Evolutionary conservation across 2,797 vertebrate genomes (phyloP).

Genomic region (Brachymystax lenok): DNA sequence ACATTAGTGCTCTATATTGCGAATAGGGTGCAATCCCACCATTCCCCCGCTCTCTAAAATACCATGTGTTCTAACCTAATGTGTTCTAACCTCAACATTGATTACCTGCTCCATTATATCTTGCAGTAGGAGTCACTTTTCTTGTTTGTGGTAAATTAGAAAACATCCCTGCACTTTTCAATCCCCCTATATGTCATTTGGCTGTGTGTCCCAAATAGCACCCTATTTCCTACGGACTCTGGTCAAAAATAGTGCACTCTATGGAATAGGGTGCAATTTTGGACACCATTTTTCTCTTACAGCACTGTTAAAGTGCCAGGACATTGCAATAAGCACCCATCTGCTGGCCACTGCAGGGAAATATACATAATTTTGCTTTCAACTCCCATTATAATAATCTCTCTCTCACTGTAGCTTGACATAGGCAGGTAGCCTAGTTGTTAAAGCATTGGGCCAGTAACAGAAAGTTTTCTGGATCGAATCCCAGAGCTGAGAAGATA

Average conservation of each 20-base stretch:
- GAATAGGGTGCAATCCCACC: not conserved
- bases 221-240: conserved; percentile 64
- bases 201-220: conserved; percentile 55
- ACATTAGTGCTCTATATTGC: not conserved
- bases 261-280: conserved; percentile 9
- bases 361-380: conserved; percentile 47
- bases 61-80: conserved; percentile 1
- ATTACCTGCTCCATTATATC: conserved; percentile 1
- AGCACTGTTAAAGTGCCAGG: conserved; percentile 56
- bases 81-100: not conserved
- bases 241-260: conserved; percentile 48
- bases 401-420: conserved; percentile 20
- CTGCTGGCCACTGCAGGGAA: conserved; percentile 63
- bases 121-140: conserved; percentile 21
- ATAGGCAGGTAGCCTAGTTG: not conserved
- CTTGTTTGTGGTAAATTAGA: conserved; percentile 42
- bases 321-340: conserved; percentile 71
- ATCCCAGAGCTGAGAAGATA: too few species aligned
- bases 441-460: too few species aligned
- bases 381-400: conserved; percentile 52
- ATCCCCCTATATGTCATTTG: conserved; percentile 57
- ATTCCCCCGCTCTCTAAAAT: not conserved
- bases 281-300: conserved; percentile 62
- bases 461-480: too few species aligned
- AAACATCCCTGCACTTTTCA: conserved; percentile 51